phyloP scores from a whole-genome alignment of 2,113 vertebrate genomes.

The Salvelinus namaycush region DNA sequence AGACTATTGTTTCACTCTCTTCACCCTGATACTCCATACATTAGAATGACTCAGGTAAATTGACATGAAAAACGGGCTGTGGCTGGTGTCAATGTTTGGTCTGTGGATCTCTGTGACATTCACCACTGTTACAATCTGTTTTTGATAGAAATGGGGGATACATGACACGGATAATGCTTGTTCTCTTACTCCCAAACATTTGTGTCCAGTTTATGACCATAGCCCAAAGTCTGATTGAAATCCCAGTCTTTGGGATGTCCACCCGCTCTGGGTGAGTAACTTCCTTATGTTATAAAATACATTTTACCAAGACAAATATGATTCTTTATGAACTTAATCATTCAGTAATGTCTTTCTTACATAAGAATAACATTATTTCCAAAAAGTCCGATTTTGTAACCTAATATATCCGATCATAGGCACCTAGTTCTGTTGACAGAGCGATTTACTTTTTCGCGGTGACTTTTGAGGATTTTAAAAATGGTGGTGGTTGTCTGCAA shows the following conservation, averaged over 20 bases:
- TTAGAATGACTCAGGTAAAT: slow-evolving; percentile 31
- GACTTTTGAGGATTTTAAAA: no score
- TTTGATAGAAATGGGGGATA: slow-evolving; percentile 28
- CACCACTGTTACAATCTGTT: slow-evolving; percentile 21
- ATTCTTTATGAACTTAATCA: no score
- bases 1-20: slow-evolving; percentile 41
- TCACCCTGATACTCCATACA: neutral
- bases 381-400: no score
- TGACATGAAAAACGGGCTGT: slow-evolving; percentile 48
- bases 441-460: no score
- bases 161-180: neutral
- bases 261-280: no score
- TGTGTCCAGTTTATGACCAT: neutral
- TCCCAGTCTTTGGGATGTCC: neutral
- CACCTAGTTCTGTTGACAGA: no score
- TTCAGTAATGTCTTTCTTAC: no score
- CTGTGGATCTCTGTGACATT: slow-evolving; percentile 17
- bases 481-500: no score
- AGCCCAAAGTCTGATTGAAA: neutral
- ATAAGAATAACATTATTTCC: no score
- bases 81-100: slow-evolving; percentile 24
- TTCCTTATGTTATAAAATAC: no score
- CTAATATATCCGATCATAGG: no score
- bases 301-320: no score
- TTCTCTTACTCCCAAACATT: neutral